Evolutionary conservation across 2,888 invertebrate species (phyloP).

Genomic region (Sesamia inferens): DNA sequence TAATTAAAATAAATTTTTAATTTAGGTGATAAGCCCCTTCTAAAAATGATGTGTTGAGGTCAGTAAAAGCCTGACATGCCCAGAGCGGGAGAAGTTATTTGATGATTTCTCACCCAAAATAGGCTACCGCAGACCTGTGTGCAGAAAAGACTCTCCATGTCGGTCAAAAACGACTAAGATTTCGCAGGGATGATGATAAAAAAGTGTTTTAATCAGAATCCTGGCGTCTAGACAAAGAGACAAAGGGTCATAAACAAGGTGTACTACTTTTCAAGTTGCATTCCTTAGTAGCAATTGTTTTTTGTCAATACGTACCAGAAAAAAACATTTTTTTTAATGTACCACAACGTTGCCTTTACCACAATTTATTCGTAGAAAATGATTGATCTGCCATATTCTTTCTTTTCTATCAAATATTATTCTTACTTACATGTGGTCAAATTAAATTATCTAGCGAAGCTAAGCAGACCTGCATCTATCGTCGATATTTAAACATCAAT

Average conservation of each 20-base stretch:
- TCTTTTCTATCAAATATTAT: neutral
- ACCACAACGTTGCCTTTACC: no score
- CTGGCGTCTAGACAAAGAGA: conserved; percentile 11
- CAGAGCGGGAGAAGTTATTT: no score
- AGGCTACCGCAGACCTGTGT: neutral
- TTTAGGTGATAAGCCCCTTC: neutral
- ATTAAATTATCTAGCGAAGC: neutral
- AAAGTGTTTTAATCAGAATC: conserved; percentile 24
- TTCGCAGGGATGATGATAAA: neutral
- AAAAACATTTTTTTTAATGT: neutral
- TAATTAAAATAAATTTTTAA: neutral
- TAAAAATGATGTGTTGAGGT: no score
- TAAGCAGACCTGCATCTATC: no score
- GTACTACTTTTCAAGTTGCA: neutral
- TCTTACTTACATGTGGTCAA: neutral
- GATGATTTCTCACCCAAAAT: no score
- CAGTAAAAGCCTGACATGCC: no score
- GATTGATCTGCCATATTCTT: neutral
- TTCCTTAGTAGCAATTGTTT: neutral
- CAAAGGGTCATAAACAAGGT: neutral
- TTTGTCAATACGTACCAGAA: neutral
- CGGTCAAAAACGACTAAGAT: neutral
- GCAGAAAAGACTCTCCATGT: neutral
- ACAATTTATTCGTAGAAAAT: no score
- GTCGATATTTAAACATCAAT: neutral